Base-by-base conservation (phyloP, 2,888 invertebrate genomes). In the Acanthopleura granulata region DNA sequence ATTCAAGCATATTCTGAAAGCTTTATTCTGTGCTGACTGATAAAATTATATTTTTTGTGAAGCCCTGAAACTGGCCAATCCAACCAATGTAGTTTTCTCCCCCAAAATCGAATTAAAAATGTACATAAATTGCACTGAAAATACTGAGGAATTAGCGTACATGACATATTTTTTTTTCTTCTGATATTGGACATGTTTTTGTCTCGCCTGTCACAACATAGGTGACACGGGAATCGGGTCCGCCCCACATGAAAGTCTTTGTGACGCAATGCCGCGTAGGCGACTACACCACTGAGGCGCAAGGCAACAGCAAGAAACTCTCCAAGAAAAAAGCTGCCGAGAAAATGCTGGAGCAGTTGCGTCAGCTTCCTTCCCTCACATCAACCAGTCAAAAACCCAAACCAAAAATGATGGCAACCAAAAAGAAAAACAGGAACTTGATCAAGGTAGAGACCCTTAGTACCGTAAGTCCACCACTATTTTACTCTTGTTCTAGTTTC, bases 241-340 rank as follows among this genome's bases (percentile, higher is more conserved):
- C 97, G 30, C 97, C 99, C 6, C 99, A 99, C 87, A 97, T 98
- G 94, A 94, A 97, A 89, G 95, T 95, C 30, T 95, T 95, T 90
- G 92, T 95, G 75, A 95, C 95, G 0, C 92, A 82, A 16, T 90
- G 89, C 74, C 80, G 79, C 22, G 89, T 88, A n/a, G 90, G 88
- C 15, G 84, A 94, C 77, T 93, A 94, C 88, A 92, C 94, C 81
- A 95, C 97, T 0, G 95, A 97, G 83, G 98, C 98, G 73, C 71
- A 71, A 71, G 99, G 99, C 72, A 96, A 97, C 80, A 91, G 91
- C 81, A 92, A 92, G 83, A 91, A 91, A 81, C 77, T 85, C 30
- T 91, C 92, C 11, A 92, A 92, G 83, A 91, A 91, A 78, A 83
- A 87, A 51, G 97, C 98, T 0, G 99, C 99, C 0, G 96, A 97